phyloP scores from a whole-genome alignment of 2,797 vertebrate genomes.

The Schizopygopsis pylzovi region DNA sequence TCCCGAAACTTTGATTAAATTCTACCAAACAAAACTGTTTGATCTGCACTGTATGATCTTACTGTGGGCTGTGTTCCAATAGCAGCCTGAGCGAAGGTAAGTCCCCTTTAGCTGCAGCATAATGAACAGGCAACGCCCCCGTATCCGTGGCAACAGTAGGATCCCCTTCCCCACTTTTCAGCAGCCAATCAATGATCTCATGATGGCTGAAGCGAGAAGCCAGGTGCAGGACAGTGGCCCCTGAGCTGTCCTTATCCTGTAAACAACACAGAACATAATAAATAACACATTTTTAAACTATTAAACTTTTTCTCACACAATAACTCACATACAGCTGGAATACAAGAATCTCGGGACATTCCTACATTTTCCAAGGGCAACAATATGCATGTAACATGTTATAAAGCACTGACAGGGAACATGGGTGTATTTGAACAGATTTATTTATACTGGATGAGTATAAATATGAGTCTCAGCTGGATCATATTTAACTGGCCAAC shows the following conservation, averaged over 20 bases:
- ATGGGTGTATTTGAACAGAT: not conserved
- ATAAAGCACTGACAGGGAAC: not conserved
- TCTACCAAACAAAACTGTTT: not conserved
- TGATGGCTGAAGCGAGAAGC: slow-evolving; percentile 95
- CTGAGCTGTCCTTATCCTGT: slow-evolving; percentile 92
- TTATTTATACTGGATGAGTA: not conserved
- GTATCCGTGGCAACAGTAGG: slow-evolving; percentile 86
- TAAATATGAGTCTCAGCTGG: not conserved
- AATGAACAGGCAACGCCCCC: slow-evolving; percentile 91
- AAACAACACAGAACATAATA: slow-evolving; percentile 25
- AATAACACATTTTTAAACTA: not conserved
- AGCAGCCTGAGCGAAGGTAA: slow-evolving; percentile 89
- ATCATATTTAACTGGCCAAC: not conserved
- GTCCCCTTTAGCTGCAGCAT: slow-evolving; percentile 97
- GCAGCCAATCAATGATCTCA: slow-evolving; percentile 91
- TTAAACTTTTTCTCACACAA: not conserved
- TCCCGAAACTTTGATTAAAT: not conserved
- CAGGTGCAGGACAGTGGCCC: slow-evolving; percentile 93
- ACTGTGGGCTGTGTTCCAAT: slow-evolving; percentile 89
- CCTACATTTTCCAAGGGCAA: not conserved
- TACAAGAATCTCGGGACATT: not conserved
- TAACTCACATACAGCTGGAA: not conserved
- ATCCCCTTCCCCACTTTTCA: slow-evolving; percentile 86
- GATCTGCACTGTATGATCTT: slow-evolving; percentile 66
- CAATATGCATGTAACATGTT: not conserved